Base-by-base conservation (phyloP, 2,797 vertebrate species). In the Tiaroga cobitis region DNA sequence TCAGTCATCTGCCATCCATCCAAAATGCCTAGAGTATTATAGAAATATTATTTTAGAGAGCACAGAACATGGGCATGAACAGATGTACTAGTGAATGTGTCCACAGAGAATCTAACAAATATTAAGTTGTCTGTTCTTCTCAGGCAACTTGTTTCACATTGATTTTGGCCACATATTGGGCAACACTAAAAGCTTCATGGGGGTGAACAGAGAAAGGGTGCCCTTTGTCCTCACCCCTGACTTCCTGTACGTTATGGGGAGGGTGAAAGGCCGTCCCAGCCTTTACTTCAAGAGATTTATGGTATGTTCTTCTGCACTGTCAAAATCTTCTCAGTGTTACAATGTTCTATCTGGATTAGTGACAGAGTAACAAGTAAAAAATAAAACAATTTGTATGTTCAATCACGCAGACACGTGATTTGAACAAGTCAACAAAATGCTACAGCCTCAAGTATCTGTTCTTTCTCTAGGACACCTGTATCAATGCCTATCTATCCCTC, bases 111-210 rank as follows among this genome's bases (percentile, higher is more conserved):
- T 46, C 37, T 24, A 15, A 65, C 56, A 54, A 43, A 41, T 49
- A 26, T 75, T 65, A 34, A 82, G 8, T 46, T 29, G 10, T 72
- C 8, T 59, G 24, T 76, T 77, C 34, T 65, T 83, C 29, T 56
- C 68, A 96, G 96, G 96, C 19, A 96, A 96, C 86, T 89, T 96
- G 81, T 96, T 96, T 85, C 96, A 96, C 89, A 96, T 96, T 9
- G 96, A 96, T 89, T 96, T 96, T 4, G 96, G 95, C 2, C 96
- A 96, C 92, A 96, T 96, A 87, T 89, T 96, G 87, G 96, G 96
- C 0, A 95, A 96, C 92, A 95, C 88, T 24, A 96, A 96, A 86
- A 88, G 87, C 73, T 95, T 96, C 70, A 88, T 95, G 2, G 95
- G 95, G 0, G 76, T 95, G 79, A 96, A 61, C 83, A 92, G 95